Evolutionary conservation across 1,140 invertebrate species (phyloP).

Genomic region (Andricus grossulariae): DNA sequence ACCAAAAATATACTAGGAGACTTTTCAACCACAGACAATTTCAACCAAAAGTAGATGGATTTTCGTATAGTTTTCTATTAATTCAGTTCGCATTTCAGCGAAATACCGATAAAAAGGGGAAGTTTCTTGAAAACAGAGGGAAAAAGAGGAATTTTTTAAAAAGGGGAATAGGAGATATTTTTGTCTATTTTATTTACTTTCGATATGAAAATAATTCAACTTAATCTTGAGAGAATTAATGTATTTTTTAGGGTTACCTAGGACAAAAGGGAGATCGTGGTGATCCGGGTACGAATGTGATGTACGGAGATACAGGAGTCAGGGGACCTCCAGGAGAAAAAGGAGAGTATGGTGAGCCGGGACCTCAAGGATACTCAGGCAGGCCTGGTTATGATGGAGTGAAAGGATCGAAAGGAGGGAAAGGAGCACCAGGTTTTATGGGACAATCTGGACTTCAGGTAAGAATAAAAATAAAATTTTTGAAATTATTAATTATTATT

Average conservation of each 20-base stretch:
- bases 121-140: too few relatives aligned
- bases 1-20: too few relatives aligned
- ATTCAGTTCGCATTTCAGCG: too few relatives aligned
- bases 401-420: constrained; percentile 76
- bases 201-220: not conserved
- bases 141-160: too few relatives aligned
- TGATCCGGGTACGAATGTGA: constrained; percentile 66
- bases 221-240: not conserved
- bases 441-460: constrained; percentile 67
- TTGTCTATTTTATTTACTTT: not conserved
- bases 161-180: too few relatives aligned
- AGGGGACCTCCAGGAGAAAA: constrained; percentile 60
- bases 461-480: not conserved
- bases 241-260: constrained; percentile 56
- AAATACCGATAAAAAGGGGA: too few relatives aligned
- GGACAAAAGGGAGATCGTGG: constrained; percentile 75
- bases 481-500: not conserved
- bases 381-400: constrained; percentile 72
- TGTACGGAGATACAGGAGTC: constrained; percentile 71
- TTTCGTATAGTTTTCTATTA: too few relatives aligned
- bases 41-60: too few relatives aligned
- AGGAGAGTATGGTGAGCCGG: constrained; percentile 67
- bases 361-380: constrained; percentile 70
- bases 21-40: too few relatives aligned
- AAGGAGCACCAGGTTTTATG: constrained; percentile 71